These are phyloP conservation scores for Muricea muricata DNA, from an alignment of 92 coral and sea anemone genomes.

Conservation along the genomic window DNA sequence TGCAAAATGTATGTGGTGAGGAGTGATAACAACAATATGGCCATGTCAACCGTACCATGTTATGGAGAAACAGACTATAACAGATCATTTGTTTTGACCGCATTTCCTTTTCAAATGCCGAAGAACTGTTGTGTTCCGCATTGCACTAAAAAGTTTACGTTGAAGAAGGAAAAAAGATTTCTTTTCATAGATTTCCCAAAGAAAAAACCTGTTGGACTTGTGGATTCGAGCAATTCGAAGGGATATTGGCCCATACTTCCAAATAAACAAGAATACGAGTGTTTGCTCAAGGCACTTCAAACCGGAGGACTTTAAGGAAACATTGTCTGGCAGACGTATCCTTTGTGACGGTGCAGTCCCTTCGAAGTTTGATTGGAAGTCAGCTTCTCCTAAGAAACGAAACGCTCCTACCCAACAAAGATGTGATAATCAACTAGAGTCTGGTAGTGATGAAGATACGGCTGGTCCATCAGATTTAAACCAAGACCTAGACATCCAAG, in stretches of 20 bases:
- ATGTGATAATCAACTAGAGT: background rate
- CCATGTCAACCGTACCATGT: too few relatives aligned
- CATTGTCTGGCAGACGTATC: slow-evolving; percentile 51
- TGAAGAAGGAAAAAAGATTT: slow-evolving; percentile 64
- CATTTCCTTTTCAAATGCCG: slow-evolving; percentile 31
- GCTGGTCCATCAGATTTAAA: slow-evolving; percentile 13
- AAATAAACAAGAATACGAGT: slow-evolving; percentile 52
- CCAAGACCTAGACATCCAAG: background rate
- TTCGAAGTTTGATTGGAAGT: slow-evolving; percentile 53
- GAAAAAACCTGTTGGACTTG: slow-evolving; percentile 42
- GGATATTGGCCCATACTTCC: slow-evolving; percentile 67
- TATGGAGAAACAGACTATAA: too few relatives aligned
- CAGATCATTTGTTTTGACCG: background rate
- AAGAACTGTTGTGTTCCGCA: slow-evolving; percentile 75
- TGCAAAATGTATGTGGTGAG: too few relatives aligned
- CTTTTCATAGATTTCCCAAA: slow-evolving; percentile 63
- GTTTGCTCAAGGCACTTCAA: slow-evolving; percentile 78
- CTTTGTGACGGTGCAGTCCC: slow-evolving; percentile 46
- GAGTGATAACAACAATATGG: too few relatives aligned
- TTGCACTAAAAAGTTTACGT: slow-evolving; percentile 66
- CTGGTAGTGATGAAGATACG: background rate
- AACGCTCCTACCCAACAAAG: slow-evolving; percentile 24
- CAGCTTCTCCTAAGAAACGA: slow-evolving; percentile 39
- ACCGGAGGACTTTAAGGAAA: slow-evolving; percentile 21
- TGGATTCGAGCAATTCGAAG: slow-evolving; percentile 75